A percentile compares a stretch with the other conserved stretches of the same genome.
Evolutionary conservation across 2,797 vertebrate genomes (phyloP).

Genomic region (Sternarchorhynchus goeldii): DNA sequence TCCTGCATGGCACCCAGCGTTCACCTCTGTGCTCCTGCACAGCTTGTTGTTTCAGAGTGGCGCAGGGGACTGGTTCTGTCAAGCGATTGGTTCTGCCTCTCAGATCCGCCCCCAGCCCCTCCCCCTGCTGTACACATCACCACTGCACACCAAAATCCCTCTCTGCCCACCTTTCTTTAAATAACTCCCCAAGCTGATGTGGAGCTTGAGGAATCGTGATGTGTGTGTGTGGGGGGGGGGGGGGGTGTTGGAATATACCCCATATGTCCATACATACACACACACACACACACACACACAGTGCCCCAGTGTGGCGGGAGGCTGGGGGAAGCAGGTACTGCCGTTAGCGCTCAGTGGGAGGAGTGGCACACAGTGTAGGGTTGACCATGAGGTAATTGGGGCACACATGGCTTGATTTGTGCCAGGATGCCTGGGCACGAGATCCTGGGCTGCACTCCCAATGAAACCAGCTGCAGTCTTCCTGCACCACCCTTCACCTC

Average conservation of each 20-base stretch:
- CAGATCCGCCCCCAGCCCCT: slow-evolving; percentile 9
- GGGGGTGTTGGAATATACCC: slow-evolving; percentile 44
- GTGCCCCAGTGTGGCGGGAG: slow-evolving; percentile 6
- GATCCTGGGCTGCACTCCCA: slow-evolving; percentile 32
- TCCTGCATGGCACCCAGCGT: background rate
- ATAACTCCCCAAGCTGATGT: slow-evolving; percentile 49
- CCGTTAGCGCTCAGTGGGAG: slow-evolving; percentile 42
- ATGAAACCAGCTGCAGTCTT: slow-evolving; percentile 15
- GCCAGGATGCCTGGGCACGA: slow-evolving; percentile 10
- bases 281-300: slow-evolving; percentile 21
- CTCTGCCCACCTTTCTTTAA: slow-evolving; percentile 42
- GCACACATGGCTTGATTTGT: slow-evolving; percentile 41
- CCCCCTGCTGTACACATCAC: background rate
- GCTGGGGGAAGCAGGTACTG: slow-evolving; percentile 18
- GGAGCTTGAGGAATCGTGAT: slow-evolving; percentile 52
- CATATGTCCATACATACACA: slow-evolving; percentile 22
- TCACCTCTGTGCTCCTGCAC: slow-evolving; percentile 19
- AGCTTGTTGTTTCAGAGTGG: slow-evolving; percentile 28
- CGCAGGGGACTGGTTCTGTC: slow-evolving; percentile 29
- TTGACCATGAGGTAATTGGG: slow-evolving; percentile 52
- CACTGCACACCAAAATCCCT: slow-evolving; percentile 21
- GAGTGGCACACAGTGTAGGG: slow-evolving; percentile 44
- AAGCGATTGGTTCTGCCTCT: slow-evolving; percentile 46
- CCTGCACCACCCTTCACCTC: slow-evolving; percentile 13
- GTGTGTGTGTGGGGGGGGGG: background rate